Evolutionary conservation across 2,888 invertebrate genomes (phyloP).

Genomic region (Cryptocephalus primarius): DNA sequence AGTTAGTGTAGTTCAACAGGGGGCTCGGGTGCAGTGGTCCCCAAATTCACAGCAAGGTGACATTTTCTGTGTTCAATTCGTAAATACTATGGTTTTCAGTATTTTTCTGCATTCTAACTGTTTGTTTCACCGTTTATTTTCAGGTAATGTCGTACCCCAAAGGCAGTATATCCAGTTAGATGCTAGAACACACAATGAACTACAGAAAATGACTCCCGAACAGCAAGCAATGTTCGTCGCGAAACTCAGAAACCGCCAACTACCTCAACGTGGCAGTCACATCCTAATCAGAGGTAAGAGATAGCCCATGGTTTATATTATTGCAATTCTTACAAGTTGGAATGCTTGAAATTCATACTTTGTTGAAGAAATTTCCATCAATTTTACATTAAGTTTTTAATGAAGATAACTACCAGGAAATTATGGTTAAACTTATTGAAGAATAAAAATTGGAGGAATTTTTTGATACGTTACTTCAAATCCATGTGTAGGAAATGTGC

Average conservation of each 20-base stretch:
- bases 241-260: conserved; percentile 50
- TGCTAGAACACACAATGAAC: conserved; percentile 71
- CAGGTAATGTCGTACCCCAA: conserved; percentile 32
- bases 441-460: too few relatives aligned
- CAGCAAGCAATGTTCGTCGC: conserved; percentile 72
- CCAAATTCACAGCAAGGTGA: neutral
- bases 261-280: conserved; percentile 38
- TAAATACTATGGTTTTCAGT: neutral
- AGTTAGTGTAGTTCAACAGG: conserved; percentile 41
- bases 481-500: conserved; percentile 26
- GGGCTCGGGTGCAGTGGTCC: neutral
- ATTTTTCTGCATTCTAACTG: too few relatives aligned
- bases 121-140: too few relatives aligned
- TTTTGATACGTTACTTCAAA: too few relatives aligned
- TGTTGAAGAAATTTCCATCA: too few relatives aligned
- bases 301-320: too few relatives aligned
- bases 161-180: conserved; percentile 71
- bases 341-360: too few relatives aligned
- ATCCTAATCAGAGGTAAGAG: conserved; percentile 30
- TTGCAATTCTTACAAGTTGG: too few relatives aligned
- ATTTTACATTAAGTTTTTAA: too few relatives aligned
- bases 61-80: neutral
- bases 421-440: too few relatives aligned
- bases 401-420: too few relatives aligned
- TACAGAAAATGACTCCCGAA: conserved; percentile 70